Conservation (phyloP, 2,888 invertebrate species). For the Leptodirus hochenwartii region DNA sequence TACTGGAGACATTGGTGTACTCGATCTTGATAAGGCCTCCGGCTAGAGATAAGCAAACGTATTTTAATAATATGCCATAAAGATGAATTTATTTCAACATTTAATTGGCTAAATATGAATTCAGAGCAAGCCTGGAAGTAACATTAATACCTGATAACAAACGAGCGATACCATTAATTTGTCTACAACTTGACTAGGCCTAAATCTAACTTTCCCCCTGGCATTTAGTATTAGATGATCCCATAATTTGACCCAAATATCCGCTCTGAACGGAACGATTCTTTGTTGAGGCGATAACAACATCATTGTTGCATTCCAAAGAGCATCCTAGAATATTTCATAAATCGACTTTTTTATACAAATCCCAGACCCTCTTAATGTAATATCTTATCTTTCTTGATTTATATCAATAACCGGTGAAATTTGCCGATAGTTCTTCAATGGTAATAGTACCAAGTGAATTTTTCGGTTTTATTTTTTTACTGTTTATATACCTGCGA, state of each 20-base stretch:
- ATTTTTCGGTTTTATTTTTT: too few species aligned
- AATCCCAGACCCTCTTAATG: too few species aligned
- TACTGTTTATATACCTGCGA: constrained; percentile 38
- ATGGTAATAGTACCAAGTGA: too few species aligned
- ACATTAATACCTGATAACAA: constrained; percentile 48
- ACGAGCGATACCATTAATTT: constrained; percentile 63
- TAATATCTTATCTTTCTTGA: too few species aligned
- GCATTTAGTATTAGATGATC: constrained; percentile 43
- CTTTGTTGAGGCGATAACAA: constrained; percentile 68
- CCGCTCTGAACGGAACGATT: constrained; percentile 61
- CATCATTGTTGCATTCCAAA: constrained; percentile 72
- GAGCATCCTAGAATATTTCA: too few species aligned
- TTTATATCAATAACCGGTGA: too few species aligned
- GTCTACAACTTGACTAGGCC: constrained; percentile 51
- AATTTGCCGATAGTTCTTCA: too few species aligned
- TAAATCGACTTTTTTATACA: too few species aligned
- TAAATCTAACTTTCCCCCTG: constrained; percentile 42
- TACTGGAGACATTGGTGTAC: constrained; percentile 67
- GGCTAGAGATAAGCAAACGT: constrained; percentile 31
- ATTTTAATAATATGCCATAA: constrained; percentile 3
- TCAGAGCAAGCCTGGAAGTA: neutral
- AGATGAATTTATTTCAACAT: neutral
- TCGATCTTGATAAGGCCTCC: constrained; percentile 68
- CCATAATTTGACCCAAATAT: constrained; percentile 73
- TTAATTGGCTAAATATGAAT: too few species aligned